A percentile compares a stretch with the other conserved stretches of the same genome.
These are phyloP conservation scores for Peromyscus maniculatus DNA, from an alignment of 2,113 vertebrate genomes.

Conservation along the genomic window DNA sequence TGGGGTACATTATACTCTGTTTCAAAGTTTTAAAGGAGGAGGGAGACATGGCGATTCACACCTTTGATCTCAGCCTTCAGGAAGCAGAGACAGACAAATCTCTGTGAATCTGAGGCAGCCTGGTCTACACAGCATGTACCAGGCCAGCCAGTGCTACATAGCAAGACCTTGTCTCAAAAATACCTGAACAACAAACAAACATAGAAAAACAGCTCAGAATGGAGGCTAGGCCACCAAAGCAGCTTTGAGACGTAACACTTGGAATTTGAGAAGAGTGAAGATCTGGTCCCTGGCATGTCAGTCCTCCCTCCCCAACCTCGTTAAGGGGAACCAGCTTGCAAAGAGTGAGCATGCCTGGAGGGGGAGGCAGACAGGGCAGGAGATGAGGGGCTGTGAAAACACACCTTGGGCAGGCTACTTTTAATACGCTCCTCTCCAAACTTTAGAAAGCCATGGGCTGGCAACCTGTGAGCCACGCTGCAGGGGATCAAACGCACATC, in stretches of 20 bases:
- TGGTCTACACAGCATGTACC: neutral
- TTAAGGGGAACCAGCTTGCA: neutral
- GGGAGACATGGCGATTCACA: neutral
- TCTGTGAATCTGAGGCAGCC: neutral
- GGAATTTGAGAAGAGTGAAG: neutral
- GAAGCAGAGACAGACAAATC: neutral
- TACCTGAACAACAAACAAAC: neutral
- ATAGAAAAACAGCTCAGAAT: neutral
- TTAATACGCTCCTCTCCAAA: neutral
- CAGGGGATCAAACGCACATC: neutral
- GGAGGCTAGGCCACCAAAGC: neutral
- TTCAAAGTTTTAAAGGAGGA: neutral
- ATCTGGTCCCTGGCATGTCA: accelerated
- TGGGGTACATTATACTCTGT: neutral
- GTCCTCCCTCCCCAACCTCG: neutral
- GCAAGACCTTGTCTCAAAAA: neutral
- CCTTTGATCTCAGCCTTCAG: neutral
- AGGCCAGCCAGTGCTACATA: neutral
- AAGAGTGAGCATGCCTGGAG: neutral
- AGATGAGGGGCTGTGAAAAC: neutral
- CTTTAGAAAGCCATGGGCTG: neutral
- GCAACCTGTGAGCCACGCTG: neutral
- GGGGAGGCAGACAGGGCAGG: neutral
- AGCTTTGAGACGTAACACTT: neutral
- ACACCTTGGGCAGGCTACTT: neutral